Evolutionary conservation across 2,113 vertebrate genomes (phyloP).

Genomic region (Cryptotis parvus): DNA sequence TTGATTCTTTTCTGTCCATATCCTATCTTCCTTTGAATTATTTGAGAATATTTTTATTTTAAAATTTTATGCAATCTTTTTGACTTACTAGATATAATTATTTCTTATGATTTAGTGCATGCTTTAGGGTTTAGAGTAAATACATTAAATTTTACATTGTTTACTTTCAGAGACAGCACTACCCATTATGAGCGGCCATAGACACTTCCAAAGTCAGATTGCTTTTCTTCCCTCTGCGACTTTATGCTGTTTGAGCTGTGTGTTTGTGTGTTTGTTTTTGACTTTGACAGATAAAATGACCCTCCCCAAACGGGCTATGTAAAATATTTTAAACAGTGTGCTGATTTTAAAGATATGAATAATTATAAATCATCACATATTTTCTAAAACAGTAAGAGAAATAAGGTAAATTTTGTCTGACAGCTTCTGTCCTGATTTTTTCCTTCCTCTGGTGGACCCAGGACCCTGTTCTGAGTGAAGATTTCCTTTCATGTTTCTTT

Average conservation of each 20-base stretch:
- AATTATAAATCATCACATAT: not conserved
- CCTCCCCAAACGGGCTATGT: too few species aligned
- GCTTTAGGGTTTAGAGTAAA: not conserved
- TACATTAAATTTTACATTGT: not conserved
- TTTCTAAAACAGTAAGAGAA: not conserved
- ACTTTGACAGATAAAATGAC: too few species aligned
- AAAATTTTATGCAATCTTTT: not conserved
- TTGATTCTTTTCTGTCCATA: not conserved
- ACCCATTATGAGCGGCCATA: not conserved
- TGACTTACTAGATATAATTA: not conserved
- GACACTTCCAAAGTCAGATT: not conserved
- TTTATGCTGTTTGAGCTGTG: not conserved
- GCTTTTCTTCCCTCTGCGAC: not conserved
- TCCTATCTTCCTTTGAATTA: not conserved
- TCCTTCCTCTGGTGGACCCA: not conserved
- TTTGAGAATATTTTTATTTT: not conserved
- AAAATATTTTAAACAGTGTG: too few species aligned
- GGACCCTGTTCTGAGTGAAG: not conserved
- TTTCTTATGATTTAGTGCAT: not conserved
- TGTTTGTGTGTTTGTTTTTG: not conserved
- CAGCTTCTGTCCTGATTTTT: not conserved
- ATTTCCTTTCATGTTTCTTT: not conserved
- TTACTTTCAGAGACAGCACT: not conserved
- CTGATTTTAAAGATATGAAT: conserved; percentile 22
- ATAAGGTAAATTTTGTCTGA: not conserved